phyloP scores from a whole-genome alignment of 2,113 vertebrate genomes.

The Xenopus borealis region DNA sequence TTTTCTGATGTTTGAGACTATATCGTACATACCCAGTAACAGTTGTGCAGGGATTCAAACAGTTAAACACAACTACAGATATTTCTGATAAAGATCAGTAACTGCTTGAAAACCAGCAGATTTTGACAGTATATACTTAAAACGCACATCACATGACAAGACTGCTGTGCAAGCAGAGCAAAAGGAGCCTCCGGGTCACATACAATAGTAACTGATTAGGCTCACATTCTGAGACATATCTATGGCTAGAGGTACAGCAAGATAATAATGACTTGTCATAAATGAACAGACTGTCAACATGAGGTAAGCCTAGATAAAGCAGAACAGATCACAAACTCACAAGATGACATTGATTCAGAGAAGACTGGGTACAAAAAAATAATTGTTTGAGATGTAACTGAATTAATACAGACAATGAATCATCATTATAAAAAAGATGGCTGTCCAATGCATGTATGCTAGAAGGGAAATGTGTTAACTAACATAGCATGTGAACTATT shows the following conservation, averaged over 20 bases:
- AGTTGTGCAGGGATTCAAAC: not conserved
- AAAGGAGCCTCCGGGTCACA: slow-evolving; percentile 34
- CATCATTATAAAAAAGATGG: not conserved
- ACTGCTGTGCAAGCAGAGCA: slow-evolving; percentile 4
- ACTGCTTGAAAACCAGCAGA: not conserved
- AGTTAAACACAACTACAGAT: not conserved
- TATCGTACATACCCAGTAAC: too few relatives aligned
- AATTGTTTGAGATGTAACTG: not conserved
- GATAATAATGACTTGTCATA: slow-evolving; percentile 45
- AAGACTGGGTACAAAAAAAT: slow-evolving; percentile 1
- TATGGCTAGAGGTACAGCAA: slow-evolving; percentile 28
- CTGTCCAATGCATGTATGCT: not conserved
- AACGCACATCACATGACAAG: slow-evolving; percentile 16
- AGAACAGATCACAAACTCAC: slow-evolving; percentile 25
- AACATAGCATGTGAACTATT: too few relatives aligned
- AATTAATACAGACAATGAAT: not conserved
- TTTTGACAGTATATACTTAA: slow-evolving; percentile 14
- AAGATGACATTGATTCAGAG: slow-evolving; percentile 25
- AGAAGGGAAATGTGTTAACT: not conserved
- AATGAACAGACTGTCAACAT: slow-evolving; percentile 39
- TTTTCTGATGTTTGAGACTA: too few relatives aligned
- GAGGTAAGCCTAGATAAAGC: slow-evolving; percentile 42
- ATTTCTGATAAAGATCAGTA: slow-evolving; percentile 1
- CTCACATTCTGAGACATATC: slow-evolving; percentile 33
- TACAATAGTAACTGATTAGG: slow-evolving; percentile 39